These are phyloP conservation scores for Proterorhinus semilunaris DNA, from an alignment of 2,113 vertebrate species.

Conservation along the genomic window DNA sequence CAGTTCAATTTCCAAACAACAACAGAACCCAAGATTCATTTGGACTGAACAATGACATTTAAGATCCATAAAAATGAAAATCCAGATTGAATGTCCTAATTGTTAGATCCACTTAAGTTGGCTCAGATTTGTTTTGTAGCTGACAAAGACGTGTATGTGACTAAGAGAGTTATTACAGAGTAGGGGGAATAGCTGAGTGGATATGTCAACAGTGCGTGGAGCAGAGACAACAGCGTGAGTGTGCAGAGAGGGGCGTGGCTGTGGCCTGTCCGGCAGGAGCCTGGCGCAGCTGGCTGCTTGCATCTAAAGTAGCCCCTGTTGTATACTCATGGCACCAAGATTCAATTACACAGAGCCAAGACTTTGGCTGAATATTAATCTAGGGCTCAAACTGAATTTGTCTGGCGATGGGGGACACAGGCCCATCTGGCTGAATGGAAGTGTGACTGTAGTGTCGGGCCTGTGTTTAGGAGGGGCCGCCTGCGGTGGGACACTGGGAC, in stretches of 20 bases:
- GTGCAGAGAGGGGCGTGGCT: slow-evolving; percentile 52
- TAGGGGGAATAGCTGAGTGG: slow-evolving; percentile 1
- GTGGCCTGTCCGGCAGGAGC: slow-evolving; percentile 49
- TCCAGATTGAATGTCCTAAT: not conserved
- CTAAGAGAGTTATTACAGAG: not conserved
- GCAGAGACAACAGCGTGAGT: slow-evolving; percentile 28
- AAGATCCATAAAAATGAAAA: not conserved
- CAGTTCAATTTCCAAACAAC: not conserved
- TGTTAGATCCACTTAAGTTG: not conserved
- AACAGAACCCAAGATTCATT: not conserved
- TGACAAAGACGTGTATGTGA: not conserved
- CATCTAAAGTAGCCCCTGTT: slow-evolving; percentile 73
- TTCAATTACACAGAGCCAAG: slow-evolving; percentile 73
- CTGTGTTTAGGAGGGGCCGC: slow-evolving; percentile 36
- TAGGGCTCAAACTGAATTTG: slow-evolving; percentile 75
- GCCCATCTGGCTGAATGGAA: slow-evolving; percentile 69
- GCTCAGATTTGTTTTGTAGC: not conserved
- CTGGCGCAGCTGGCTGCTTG: slow-evolving; percentile 65
- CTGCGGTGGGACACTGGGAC: slow-evolving; percentile 62
- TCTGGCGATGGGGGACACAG: slow-evolving; percentile 66
- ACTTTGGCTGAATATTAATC: slow-evolving; percentile 79
- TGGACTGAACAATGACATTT: not conserved
- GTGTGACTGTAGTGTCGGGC: slow-evolving; percentile 33
- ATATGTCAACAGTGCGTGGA: slow-evolving; percentile 29
- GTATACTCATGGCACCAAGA: slow-evolving; percentile 70